phyloP scores from a whole-genome alignment of 2,113 vertebrate species.

The Microtus pennsylvanicus region DNA sequence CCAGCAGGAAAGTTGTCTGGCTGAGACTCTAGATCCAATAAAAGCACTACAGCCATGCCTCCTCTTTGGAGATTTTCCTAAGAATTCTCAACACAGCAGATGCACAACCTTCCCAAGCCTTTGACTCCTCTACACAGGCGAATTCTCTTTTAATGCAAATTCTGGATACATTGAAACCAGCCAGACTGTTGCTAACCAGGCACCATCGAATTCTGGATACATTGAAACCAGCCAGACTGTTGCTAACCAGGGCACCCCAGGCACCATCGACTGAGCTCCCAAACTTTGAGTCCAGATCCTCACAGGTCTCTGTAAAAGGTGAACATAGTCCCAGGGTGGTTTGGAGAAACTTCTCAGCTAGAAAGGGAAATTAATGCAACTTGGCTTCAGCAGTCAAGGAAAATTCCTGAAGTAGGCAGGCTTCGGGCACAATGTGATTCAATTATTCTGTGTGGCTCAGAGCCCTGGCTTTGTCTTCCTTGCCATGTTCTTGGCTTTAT shows the following conservation, averaged over 20 bases:
- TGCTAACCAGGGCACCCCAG: neutral
- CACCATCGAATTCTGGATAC: neutral
- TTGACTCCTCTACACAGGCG: neutral
- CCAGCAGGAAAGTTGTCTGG: neutral
- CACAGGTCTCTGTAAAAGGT: neutral
- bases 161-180: conserved; percentile 26
- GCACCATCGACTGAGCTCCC: neutral
- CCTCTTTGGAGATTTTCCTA: conserved; percentile 20
- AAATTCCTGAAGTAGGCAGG: neutral
- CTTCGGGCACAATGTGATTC: neutral
- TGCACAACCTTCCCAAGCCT: neutral
- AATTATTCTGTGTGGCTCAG: neutral
- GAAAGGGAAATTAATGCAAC: neutral
- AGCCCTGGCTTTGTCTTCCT: neutral
- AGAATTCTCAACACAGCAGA: conserved; percentile 45
- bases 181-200: neutral
- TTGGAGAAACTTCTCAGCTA: neutral
- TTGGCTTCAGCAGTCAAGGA: neutral
- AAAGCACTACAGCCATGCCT: conserved; percentile 50
- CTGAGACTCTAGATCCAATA: conserved; percentile 44
- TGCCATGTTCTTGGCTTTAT: neutral
- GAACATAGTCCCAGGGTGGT: neutral
- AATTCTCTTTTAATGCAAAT: conserved; percentile 27
- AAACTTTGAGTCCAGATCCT: neutral
- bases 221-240: neutral